phyloP scores from a whole-genome alignment of 2,113 vertebrate genomes.

The Pachycephala philippinensis region DNA sequence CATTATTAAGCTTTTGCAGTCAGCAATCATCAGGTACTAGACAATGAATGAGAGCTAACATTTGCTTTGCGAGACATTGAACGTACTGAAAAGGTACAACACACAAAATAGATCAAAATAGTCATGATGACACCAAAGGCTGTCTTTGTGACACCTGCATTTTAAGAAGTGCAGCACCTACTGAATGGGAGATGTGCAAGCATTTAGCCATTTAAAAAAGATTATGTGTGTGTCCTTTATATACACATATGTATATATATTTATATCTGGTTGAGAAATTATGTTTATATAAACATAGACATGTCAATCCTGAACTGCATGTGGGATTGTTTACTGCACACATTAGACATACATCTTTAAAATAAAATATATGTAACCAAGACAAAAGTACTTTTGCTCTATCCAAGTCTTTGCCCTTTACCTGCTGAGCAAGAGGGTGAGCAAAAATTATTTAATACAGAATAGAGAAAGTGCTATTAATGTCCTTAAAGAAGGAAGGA shows the following conservation, averaged over 20 bases:
- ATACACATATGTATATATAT: too few species aligned
- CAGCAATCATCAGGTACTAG: not conserved
- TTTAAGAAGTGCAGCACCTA: not conserved
- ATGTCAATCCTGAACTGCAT: not conserved
- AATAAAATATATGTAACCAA: not conserved
- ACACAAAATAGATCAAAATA: not conserved
- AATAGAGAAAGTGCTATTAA: not conserved
- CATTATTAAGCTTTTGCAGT: not conserved
- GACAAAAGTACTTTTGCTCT: not conserved
- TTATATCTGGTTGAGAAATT: not conserved
- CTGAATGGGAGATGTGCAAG: not conserved
- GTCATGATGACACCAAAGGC: not conserved
- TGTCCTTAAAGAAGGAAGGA: not conserved
- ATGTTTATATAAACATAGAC: not conserved
- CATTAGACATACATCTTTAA: not conserved
- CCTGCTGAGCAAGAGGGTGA: not conserved
- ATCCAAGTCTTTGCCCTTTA: not conserved
- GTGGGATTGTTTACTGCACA: not conserved
- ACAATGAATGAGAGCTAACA: not conserved
- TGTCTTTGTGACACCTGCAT: not conserved
- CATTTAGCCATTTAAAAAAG: not conserved
- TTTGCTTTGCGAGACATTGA: not conserved
- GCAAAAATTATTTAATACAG: not conserved
- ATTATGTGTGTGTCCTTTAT: not conserved
- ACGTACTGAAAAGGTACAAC: not conserved